A percentile compares a stretch with the other conserved stretches of the same genome.
Evolutionary conservation across 1,140 invertebrate genomes (phyloP).

Genomic region (Mylabris phalerata): DNA sequence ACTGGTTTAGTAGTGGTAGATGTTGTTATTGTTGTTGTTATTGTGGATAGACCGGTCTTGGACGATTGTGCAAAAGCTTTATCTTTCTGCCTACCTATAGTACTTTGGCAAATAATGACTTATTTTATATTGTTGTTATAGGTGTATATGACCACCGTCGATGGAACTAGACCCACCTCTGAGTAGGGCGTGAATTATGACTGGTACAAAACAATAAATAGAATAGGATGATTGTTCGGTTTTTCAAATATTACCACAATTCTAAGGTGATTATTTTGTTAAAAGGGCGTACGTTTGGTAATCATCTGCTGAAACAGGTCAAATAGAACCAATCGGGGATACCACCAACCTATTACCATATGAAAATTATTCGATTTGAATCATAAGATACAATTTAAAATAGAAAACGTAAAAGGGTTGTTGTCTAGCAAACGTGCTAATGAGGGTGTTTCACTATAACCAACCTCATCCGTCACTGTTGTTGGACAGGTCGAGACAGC

Average conservation of each 20-base stretch:
- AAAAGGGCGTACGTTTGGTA: too few species aligned
- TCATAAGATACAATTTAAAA: background rate
- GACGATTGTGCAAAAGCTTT: constrained; percentile 18
- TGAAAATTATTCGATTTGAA: too few species aligned
- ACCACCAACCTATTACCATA: too few species aligned
- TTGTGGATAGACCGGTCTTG: constrained; percentile 19
- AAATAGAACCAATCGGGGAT: too few species aligned
- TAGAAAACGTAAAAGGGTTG: constrained; percentile 11
- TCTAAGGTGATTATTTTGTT: too few species aligned
- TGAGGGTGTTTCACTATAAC: constrained; percentile 22
- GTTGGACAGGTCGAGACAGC: constrained; percentile 11
- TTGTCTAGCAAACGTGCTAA: constrained; percentile 27
- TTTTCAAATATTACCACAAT: too few species aligned
- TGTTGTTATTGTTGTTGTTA: too few species aligned
- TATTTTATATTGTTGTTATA: constrained; percentile 12
- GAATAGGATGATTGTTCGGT: too few species aligned
- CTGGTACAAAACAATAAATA: too few species aligned
- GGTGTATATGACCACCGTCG: constrained; percentile 20
- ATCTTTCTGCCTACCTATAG: constrained; percentile 11
- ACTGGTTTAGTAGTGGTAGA: too few species aligned
- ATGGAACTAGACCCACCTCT: constrained; percentile 11
- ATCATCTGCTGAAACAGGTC: too few species aligned
- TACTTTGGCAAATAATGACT: constrained; percentile 20
- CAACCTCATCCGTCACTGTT: constrained; percentile 25
- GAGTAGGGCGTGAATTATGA: too few species aligned